Base-by-base conservation (phyloP, 2,113 vertebrate species). In the Nothoprocta pentlandii region DNA sequence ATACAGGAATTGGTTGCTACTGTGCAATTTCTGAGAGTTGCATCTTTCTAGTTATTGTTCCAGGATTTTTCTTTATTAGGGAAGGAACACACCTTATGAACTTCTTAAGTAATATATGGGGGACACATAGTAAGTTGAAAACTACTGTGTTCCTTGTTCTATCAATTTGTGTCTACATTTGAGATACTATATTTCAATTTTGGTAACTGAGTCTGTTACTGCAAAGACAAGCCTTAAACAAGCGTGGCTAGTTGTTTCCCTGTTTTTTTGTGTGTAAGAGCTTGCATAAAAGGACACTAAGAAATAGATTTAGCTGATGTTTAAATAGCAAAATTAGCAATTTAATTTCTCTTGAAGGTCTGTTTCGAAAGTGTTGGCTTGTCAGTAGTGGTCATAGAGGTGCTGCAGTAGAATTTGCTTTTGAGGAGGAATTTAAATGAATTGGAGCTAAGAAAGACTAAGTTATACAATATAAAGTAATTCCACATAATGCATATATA, bases 361-460 rank as follows among this genome's bases (percentile, higher is more conserved):
- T 85, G 69, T 92, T 94, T 90, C 83, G 86, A 92, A 95, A 88
- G 95, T 13, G 3, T 74, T 92, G 83, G 59, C 74, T 73, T 93
- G 90, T 93, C 90, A 84, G 74, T 88, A 84, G 67, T 58, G 62
- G 70, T 42, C 46, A 30, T 82, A 80, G 78, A 95, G 80, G 74
- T 94, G 64, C 70, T 95, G 93, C 83, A 90, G 80, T 90, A 93
- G 87, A 92, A 93, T 86, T 78, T 84, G 36, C 5, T 82, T 54
- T 69, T 61, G n/a, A 94, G 46, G 63, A 95, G 84, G 78, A 95
- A 94, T 96, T 89, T 85, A 78, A 95, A 93, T 89, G 62, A 95
- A 25, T 69, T 58, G 64, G 44, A 90, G 54, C 69, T 88, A 79
- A 92, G 69, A 91, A 87, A 69, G 4, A 59, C 30, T 20, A 75